Evolutionary conservation across 2,113 vertebrate genomes (phyloP).

Genomic region (Dasyurus viverrinus): DNA sequence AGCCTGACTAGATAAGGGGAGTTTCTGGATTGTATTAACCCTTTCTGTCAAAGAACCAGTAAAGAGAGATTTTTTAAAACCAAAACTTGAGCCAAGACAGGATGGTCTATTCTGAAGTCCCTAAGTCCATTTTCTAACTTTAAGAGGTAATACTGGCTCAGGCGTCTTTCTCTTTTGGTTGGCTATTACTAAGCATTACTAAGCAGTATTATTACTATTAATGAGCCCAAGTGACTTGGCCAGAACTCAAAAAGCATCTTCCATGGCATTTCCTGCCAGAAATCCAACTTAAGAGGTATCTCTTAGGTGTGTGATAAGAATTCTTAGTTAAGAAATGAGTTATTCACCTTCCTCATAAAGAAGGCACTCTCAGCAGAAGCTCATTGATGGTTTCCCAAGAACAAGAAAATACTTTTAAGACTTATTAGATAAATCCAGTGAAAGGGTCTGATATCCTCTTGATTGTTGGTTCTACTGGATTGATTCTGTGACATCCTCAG

Average conservation of each 20-base stretch:
- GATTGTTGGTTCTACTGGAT: neutral
- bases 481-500: neutral
- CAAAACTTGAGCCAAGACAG: constrained; percentile 17
- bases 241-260: constrained; percentile 1
- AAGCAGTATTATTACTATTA: too few relatives aligned
- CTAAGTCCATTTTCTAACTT: constrained; percentile 29
- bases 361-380: neutral
- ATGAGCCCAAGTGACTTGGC: neutral
- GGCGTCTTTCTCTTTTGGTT: neutral
- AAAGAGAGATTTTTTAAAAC: neutral
- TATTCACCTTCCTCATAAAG: neutral
- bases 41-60: neutral
- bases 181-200: constrained; percentile 43
- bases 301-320: neutral
- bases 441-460: neutral
- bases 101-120: constrained; percentile 14
- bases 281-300: constrained; percentile 16
- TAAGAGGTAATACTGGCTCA: neutral
- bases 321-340: neutral
- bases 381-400: neutral
- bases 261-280: neutral
- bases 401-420: neutral
- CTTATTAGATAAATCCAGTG: neutral
- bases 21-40: constrained; percentile 67
- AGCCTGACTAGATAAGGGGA: constrained; percentile 79